These are phyloP conservation scores for Spheniscus humboldti DNA, from an alignment of 2,797 vertebrate species.

Conservation along the genomic window DNA sequence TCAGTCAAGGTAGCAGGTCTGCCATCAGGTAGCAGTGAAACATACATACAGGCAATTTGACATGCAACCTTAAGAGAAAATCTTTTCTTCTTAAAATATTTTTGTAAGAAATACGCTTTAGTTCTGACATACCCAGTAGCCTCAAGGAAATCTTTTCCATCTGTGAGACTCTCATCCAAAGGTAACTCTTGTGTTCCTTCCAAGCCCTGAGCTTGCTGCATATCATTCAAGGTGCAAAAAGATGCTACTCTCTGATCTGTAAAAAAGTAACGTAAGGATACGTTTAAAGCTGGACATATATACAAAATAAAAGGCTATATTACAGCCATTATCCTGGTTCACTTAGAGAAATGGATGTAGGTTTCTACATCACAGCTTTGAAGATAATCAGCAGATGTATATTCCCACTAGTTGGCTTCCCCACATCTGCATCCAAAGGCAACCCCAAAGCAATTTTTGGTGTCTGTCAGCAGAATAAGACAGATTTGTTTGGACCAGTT, in stretches of 20 bases:
- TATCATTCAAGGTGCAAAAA: conserved; percentile 92
- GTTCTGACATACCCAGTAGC: conserved; percentile 77
- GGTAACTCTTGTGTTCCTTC: conserved; percentile 84
- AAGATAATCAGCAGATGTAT: conserved; percentile 29
- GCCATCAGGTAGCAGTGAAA: neutral
- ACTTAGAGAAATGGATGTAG: neutral
- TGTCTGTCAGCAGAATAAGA: neutral
- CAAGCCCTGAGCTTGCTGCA: conserved; percentile 85
- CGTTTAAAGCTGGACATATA: neutral
- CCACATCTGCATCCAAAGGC: conserved; percentile 56
- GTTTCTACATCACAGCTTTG: neutral
- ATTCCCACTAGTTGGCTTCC: conserved; percentile 41
- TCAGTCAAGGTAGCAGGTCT: neutral
- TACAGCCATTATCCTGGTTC: neutral
- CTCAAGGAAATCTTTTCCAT: conserved; percentile 82
- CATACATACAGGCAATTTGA: neutral
- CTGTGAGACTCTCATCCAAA: conserved; percentile 81
- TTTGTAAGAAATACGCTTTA: neutral
- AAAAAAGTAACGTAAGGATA: neutral
- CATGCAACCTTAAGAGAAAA: neutral
- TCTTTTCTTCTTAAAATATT: neutral
- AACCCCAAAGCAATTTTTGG: neutral
- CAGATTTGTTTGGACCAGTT: neutral
- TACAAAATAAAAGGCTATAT: neutral
- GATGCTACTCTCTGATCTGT: conserved; percentile 92